These are phyloP conservation scores for Drosophila anceps DNA, from an alignment of 2,888 invertebrate genomes.

Conservation along the genomic window DNA sequence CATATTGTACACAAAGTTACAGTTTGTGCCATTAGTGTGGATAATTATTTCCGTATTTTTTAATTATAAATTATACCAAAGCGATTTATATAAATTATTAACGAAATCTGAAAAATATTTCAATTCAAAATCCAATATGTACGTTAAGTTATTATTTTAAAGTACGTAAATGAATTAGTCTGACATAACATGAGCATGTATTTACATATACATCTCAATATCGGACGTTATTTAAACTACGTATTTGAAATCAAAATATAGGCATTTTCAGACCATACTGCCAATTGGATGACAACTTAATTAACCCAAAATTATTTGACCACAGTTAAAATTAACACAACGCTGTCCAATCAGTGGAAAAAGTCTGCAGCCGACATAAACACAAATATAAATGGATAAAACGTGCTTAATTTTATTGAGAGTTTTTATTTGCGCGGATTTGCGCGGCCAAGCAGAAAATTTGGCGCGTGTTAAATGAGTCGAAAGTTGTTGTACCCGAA, in stretches of 20 bases:
- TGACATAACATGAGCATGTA: background rate
- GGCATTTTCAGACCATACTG: background rate
- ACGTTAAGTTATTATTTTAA: background rate
- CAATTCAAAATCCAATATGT: background rate
- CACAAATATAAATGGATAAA: constrained; percentile 10
- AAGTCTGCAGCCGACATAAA: background rate
- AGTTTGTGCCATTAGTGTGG: background rate
- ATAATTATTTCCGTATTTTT: background rate
- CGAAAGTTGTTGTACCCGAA: constrained; percentile 25
- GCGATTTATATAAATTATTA: background rate
- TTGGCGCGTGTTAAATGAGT: constrained; percentile 52
- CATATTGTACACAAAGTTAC: background rate
- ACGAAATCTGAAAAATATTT: background rate
- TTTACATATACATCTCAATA: background rate
- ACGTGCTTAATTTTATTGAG: constrained; percentile 36
- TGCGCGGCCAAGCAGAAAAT: constrained; percentile 40
- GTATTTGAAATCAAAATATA: constrained; percentile 16
- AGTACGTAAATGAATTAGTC: background rate
- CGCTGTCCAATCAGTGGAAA: constrained; percentile 14
- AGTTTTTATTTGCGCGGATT: constrained; percentile 43
- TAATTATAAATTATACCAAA: background rate
- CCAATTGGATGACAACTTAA: constrained; percentile 48
- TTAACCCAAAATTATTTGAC: constrained; percentile 52
- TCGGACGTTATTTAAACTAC: background rate
- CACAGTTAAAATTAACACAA: constrained; percentile 61